phyloP scores from a whole-genome alignment of 1,140 invertebrate species.

The Tyrophagus putrescentiae region DNA sequence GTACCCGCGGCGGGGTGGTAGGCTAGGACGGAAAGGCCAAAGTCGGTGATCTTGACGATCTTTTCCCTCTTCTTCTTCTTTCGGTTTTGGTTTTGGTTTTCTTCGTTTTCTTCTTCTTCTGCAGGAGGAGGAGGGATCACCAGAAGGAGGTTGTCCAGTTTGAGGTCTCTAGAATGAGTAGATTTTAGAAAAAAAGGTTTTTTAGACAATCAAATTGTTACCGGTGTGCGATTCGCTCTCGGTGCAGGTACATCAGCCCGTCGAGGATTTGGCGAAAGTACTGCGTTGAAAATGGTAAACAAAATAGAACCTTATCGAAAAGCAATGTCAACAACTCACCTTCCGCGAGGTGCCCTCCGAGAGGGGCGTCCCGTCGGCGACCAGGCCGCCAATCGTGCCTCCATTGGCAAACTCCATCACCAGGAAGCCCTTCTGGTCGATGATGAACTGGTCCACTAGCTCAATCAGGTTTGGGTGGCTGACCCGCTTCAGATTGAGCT shows the following conservation, averaged over 20 bases:
- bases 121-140: too few relatives aligned
- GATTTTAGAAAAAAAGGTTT: too few relatives aligned
- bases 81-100: too few relatives aligned
- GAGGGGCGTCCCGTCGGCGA: neutral
- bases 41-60: conserved; percentile 19
- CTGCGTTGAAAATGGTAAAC: too few relatives aligned
- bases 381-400: conserved; percentile 41
- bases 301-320: too few relatives aligned
- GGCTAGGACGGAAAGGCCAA: neutral
- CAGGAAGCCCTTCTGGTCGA: conserved; percentile 32
- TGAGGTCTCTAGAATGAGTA: conserved; percentile 16
- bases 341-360: neutral
- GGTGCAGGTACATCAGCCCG: conserved; percentile 20
- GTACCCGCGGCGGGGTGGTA: neutral
- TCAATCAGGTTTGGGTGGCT: neutral
- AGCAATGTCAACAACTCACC: too few relatives aligned
- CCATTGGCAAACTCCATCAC: conserved; percentile 47
- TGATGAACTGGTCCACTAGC: conserved; percentile 9
- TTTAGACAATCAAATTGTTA: too few relatives aligned
- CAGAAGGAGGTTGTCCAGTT: conserved; percentile 18
- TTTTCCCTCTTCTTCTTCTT: neutral
- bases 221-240: conserved; percentile 6
- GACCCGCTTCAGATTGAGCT: neutral
- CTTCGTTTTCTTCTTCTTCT: too few relatives aligned
- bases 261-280: conserved; percentile 14